Evolutionary conservation across 2,888 invertebrate genomes (phyloP).

Genomic region (Brachylomia viminalis): DNA sequence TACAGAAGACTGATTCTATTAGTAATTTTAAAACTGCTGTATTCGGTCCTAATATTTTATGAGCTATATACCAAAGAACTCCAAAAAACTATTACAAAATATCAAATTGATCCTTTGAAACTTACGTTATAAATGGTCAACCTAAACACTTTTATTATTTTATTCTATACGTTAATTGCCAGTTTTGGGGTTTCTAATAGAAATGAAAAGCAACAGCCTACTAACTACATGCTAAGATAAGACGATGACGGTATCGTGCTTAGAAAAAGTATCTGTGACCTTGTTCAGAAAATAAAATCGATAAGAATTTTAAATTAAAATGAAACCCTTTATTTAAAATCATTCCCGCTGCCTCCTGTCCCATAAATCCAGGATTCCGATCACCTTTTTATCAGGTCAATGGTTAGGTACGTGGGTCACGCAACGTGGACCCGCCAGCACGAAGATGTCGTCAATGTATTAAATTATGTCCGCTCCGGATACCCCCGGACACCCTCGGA

Average conservation of each 20-base stretch:
- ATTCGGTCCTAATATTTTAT: not conserved
- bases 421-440: constrained; percentile 74
- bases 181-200: not conserved
- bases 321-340: not conserved
- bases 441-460: constrained; percentile 71
- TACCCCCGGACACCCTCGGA: constrained; percentile 6
- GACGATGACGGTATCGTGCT: not conserved
- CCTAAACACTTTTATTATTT: not conserved
- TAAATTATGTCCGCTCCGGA: constrained; percentile 71
- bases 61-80: too few relatives aligned
- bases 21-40: not conserved
- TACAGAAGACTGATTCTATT: not conserved
- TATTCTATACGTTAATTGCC: not conserved
- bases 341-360: constrained; percentile 45
- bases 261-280: not conserved
- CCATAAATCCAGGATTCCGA: constrained; percentile 46
- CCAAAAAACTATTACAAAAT: not conserved
- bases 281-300: not conserved
- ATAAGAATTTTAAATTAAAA: not conserved
- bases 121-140: not conserved
- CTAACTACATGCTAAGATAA: not conserved
- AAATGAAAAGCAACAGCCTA: too few relatives aligned
- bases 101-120: not conserved
- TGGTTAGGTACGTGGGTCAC: constrained; percentile 79
- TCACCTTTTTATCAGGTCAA: constrained; percentile 85